Evolutionary conservation across 2,888 invertebrate genomes (phyloP).

Genomic region (Metallyticus violacea): DNA sequence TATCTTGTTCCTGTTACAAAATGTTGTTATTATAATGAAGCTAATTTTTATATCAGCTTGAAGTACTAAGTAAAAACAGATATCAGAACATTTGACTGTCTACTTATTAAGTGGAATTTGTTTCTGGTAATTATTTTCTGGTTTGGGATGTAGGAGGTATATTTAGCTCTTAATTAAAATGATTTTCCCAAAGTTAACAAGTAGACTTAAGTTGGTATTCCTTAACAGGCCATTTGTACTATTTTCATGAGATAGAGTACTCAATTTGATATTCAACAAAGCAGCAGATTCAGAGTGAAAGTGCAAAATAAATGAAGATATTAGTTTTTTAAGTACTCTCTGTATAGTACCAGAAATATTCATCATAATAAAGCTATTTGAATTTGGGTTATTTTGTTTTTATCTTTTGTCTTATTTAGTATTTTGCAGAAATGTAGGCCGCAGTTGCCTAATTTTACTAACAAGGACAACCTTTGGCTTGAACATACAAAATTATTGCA

Average conservation of each 20-base stretch:
- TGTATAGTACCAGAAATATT: constrained; percentile 22
- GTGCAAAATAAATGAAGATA: constrained; percentile 17
- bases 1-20: constrained; percentile 24
- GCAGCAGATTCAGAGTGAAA: constrained; percentile 1
- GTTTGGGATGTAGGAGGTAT: constrained; percentile 19
- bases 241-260: constrained; percentile 12
- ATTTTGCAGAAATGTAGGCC: neutral
- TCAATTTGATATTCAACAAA: constrained; percentile 10
- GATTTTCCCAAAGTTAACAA: neutral
- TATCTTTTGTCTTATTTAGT: neutral
- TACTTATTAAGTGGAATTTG: constrained; percentile 3
- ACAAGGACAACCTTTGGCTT: too few species aligned
- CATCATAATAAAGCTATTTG: constrained; percentile 16
- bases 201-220: neutral
- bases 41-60: constrained; percentile 21
- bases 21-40: constrained; percentile 13
- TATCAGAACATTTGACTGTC: neutral
- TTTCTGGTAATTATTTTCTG: constrained; percentile 1
- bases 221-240: constrained; percentile 20
- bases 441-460: too few species aligned
- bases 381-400: neutral
- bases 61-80: constrained; percentile 12
- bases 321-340: constrained; percentile 21
- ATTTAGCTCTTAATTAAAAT: neutral
- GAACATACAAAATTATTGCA: too few species aligned